Evolutionary conservation across 2,113 vertebrate species (phyloP).

Genomic region (Bubo bubo): DNA sequence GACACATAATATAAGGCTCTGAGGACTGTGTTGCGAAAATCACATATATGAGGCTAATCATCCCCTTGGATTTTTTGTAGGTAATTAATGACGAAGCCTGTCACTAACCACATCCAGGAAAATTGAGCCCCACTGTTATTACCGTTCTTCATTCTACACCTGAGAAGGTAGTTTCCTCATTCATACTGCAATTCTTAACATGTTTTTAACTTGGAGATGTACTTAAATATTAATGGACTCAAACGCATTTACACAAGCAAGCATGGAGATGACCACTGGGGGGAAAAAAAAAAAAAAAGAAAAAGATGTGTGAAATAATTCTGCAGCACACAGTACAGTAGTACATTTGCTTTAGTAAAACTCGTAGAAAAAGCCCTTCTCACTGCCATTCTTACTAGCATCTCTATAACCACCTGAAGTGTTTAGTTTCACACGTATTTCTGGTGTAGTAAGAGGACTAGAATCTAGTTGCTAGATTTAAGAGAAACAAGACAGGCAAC

Average conservation of each 20-base stretch:
- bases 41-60: neutral
- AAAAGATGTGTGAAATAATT: neutral
- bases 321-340: neutral
- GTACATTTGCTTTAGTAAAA: neutral
- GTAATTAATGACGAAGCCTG: neutral
- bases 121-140: neutral
- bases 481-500: neutral
- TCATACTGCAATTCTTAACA: neutral
- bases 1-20: neutral
- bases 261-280: neutral
- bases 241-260: neutral
- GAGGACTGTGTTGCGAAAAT: neutral
- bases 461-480: neutral
- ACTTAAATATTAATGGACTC: neutral
- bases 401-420: neutral
- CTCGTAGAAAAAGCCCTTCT: neutral
- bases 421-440: fast-evolving
- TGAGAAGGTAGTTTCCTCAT: neutral
- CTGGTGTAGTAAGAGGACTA: neutral
- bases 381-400: neutral
- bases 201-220: neutral
- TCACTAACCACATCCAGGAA: neutral
- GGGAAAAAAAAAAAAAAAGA: neutral
- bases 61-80: neutral
- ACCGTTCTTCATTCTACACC: neutral